Conservation (phyloP, 2,888 invertebrate species). For the Hanleya hanleyi region DNA sequence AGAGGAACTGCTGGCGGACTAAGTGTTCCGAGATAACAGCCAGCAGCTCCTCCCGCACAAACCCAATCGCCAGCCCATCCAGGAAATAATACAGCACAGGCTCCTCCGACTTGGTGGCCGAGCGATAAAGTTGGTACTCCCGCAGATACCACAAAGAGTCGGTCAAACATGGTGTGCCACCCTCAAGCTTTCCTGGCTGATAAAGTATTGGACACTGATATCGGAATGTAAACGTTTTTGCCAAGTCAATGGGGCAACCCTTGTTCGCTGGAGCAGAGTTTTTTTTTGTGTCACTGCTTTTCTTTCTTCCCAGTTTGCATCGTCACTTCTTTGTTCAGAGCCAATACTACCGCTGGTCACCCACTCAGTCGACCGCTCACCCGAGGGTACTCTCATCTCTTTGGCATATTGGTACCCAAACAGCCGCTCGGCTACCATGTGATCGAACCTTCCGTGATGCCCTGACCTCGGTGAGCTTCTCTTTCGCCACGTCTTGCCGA, state of each 20-base stretch:
- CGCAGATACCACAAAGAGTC: background rate
- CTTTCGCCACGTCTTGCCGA: slow-evolving; percentile 24
- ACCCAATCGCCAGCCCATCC: background rate
- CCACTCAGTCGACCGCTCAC: background rate
- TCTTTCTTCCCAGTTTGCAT: background rate
- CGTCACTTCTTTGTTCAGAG: background rate
- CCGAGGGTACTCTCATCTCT: background rate
- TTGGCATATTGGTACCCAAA: background rate
- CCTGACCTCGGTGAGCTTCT: slow-evolving; percentile 36
- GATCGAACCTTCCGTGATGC: too few relatives aligned
- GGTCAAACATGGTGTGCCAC: background rate
- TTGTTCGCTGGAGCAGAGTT: too few relatives aligned
- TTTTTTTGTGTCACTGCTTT: too few relatives aligned
- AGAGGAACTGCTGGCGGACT: background rate
- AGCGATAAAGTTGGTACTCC: background rate
- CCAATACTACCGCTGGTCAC: background rate
- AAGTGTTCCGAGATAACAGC: too few relatives aligned
- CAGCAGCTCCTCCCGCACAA: background rate
- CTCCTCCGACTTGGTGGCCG: background rate
- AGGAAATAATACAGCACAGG: background rate
- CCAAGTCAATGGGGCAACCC: background rate
- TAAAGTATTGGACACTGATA: background rate
- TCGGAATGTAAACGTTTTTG: background rate
- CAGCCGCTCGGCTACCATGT: background rate
- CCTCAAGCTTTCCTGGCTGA: background rate